These are phyloP conservation scores for Macquaria ambigua DNA, from an alignment of 2,113 vertebrate species.

Conservation along the genomic window DNA sequence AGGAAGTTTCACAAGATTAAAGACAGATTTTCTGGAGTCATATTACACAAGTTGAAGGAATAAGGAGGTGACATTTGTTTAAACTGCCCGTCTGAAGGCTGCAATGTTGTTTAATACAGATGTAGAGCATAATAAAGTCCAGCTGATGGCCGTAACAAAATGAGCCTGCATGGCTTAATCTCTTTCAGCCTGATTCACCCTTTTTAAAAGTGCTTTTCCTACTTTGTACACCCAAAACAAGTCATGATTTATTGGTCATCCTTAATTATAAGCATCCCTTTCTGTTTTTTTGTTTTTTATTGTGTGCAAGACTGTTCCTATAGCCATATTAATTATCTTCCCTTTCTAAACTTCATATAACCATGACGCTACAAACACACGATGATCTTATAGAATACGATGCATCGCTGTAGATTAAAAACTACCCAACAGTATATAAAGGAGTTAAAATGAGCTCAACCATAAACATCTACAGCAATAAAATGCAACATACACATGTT, in stretches of 20 bases:
- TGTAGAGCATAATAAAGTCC: slow-evolving; percentile 18
- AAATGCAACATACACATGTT: too few relatives aligned
- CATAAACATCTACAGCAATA: too few relatives aligned
- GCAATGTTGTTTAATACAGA: background rate
- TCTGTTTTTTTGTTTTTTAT: background rate
- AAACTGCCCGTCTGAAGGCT: background rate
- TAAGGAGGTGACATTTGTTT: slow-evolving; percentile 1
- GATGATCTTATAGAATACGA: too few relatives aligned
- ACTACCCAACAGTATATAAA: too few relatives aligned
- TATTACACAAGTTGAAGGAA: background rate
- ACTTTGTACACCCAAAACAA: background rate
- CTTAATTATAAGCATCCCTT: too few relatives aligned
- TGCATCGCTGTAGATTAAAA: too few relatives aligned
- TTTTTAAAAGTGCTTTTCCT: background rate
- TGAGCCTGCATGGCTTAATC: background rate
- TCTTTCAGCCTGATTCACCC: background rate
- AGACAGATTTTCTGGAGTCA: slow-evolving; percentile 16
- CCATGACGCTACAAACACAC: background rate
- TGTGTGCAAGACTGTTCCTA: background rate
- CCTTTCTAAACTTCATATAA: background rate
- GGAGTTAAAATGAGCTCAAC: too few relatives aligned
- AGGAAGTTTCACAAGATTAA: background rate
- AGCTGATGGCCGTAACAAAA: slow-evolving; percentile 14
- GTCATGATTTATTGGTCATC: background rate
- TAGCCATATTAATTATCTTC: too few relatives aligned